Evolutionary conservation across 2,888 invertebrate species (phyloP).

Genomic region (Athrips mouffetella): DNA sequence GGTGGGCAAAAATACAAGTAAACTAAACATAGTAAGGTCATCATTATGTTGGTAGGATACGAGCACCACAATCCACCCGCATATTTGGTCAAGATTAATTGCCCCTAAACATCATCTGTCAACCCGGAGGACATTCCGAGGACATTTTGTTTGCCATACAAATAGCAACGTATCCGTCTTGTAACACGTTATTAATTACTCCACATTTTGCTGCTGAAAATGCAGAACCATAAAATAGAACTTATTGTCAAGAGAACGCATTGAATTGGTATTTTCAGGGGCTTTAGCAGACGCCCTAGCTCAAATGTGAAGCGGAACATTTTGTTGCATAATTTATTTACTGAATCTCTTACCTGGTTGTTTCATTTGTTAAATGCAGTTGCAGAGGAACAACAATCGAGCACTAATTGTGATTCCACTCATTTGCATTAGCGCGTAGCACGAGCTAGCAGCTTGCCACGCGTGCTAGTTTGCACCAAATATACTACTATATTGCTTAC

Average conservation of each 20-base stretch:
- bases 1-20: slow-evolving; percentile 3
- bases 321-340: slow-evolving; percentile 53
- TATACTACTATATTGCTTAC: not conserved
- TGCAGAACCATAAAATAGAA: slow-evolving; percentile 13
- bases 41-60: slow-evolving; percentile 52
- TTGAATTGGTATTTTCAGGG: slow-evolving; percentile 25
- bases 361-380: slow-evolving; percentile 63
- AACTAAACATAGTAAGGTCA: slow-evolving; percentile 38
- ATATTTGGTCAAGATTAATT: slow-evolving; percentile 76
- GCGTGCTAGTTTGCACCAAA: slow-evolving; percentile 31
- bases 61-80: slow-evolving; percentile 62
- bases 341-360: slow-evolving; percentile 54
- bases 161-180: slow-evolving; percentile 56
- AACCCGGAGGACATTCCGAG: slow-evolving; percentile 57
- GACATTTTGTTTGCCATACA: slow-evolving; percentile 65
- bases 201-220: slow-evolving; percentile 20
- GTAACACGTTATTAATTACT: slow-evolving; percentile 46
- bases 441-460: slow-evolving; percentile 39
- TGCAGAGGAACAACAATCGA: slow-evolving; percentile 61
- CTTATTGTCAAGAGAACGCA: slow-evolving; percentile 11
- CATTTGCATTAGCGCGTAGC: slow-evolving; percentile 61
- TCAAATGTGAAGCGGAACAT: slow-evolving; percentile 39
- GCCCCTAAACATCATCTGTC: slow-evolving; percentile 71
- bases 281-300: slow-evolving; percentile 30
- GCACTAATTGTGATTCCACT: slow-evolving; percentile 69